Base-by-base conservation (phyloP, 2,113 vertebrate species). In the Herpailurus yagouaroundi region DNA sequence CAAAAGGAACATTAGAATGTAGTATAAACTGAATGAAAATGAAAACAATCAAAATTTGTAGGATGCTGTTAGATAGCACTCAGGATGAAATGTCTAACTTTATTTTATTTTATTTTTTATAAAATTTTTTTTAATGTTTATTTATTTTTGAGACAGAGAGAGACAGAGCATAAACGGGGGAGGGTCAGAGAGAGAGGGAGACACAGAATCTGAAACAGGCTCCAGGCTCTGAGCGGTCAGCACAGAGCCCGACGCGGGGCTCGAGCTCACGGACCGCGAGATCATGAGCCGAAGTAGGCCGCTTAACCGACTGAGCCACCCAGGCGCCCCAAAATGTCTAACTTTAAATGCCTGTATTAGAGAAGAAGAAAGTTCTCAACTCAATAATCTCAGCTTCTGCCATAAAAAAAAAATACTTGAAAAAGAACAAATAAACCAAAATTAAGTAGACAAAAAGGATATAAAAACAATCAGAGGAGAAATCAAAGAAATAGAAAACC, bases 401-500 rank as follows among this genome's bases (percentile, higher is more conserved):
- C 15, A 77, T n/a, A 21, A 82, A 64, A 74, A 64, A 74, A 81
- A 50, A 57, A n/a, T 33, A 64, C 15, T 13, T 55, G 4, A 89
- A 41, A 19, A 82, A 69, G 27, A 85, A 88, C 10, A 94, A 63
- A 48, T 52, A 50, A 36, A 23, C 21, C 19, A 90, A 90, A 92
- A 83, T 41, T 66, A 87, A 79, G 5, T n/a, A 96, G 33, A 45
- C 41, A 73, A 73, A 81, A 74, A 88, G 15, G 21, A 89, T 77
- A 50, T 57, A n/a, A 77, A 89, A 93, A 48, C 8, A 38, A 92
- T 60, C 15, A 60, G 64, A 85, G 33, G 5, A 60, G 29, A 66
- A 85, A 85, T 73, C 36, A 85, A 66, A 90, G 64, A 85, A 71
- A 89, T 45, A 38, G 48, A 85, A 89, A 96, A 80, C 14, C 68